A percentile compares a stretch with the other conserved stretches of the same genome.
Conservation (phyloP, 2,888 invertebrate species). For the Priocnemis perturbator region DNA sequence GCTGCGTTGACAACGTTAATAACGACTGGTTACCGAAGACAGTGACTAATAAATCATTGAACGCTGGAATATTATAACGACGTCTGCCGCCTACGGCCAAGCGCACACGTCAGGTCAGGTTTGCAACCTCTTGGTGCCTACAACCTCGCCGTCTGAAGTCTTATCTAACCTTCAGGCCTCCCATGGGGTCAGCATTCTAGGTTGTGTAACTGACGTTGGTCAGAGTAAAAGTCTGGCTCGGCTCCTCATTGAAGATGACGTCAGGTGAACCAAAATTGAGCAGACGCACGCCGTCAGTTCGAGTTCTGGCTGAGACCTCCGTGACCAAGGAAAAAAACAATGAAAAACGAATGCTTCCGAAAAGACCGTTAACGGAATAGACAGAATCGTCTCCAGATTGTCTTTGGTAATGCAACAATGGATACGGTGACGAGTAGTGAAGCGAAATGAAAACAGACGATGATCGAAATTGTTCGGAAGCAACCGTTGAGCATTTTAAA, state of each 20-base stretch:
- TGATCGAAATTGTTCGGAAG: too few relatives aligned
- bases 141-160: slow-evolving; percentile 44
- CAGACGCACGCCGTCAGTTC: slow-evolving; percentile 56
- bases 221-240: slow-evolving; percentile 59
- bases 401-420: too few relatives aligned
- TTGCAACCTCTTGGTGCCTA: slow-evolving; percentile 44
- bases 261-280: slow-evolving; percentile 52
- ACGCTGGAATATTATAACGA: too few relatives aligned
- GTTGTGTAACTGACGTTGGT: slow-evolving; percentile 69
- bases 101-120: slow-evolving; percentile 44
- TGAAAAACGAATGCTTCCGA: neutral
- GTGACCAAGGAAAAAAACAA: slow-evolving; percentile 10
- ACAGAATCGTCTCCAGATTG: too few relatives aligned
- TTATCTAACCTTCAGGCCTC: slow-evolving; percentile 51
- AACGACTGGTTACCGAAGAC: too few relatives aligned
- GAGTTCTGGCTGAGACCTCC: slow-evolving; percentile 40
- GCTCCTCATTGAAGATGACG: slow-evolving; percentile 70
- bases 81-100: too few relatives aligned
- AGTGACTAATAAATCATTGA: too few relatives aligned
- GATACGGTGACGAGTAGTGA: too few relatives aligned
- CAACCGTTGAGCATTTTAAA: too few relatives aligned
- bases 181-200: slow-evolving; percentile 68
- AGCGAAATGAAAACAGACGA: too few relatives aligned
- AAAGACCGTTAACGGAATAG: too few relatives aligned
- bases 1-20: too few relatives aligned